Conservation (phyloP, 35 echinoderm and acorn worm genomes). For the Heliocidaris erythrogramma region DNA sequence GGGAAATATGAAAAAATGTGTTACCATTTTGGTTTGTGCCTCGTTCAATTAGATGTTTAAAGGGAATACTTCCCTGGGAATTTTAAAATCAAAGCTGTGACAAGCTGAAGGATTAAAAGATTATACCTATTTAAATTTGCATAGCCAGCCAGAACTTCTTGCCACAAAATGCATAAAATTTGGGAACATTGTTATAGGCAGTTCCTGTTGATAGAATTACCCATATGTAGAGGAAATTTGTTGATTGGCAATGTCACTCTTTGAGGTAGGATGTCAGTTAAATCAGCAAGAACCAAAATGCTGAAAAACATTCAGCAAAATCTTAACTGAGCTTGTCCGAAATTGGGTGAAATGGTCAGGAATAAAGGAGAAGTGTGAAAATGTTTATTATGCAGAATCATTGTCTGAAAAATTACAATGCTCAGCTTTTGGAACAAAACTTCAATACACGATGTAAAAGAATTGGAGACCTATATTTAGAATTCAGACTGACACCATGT, state of each 20-base stretch:
- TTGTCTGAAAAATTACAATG: neutral
- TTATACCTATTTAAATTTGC: neutral
- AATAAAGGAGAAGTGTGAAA: neutral
- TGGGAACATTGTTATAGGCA: neutral
- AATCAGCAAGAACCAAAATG: neutral
- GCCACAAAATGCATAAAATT: neutral
- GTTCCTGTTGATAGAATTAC: neutral
- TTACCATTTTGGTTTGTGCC: neutral
- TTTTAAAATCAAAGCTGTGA: neutral
- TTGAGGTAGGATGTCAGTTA: neutral
- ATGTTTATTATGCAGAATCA: neutral
- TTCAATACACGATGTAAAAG: neutral
- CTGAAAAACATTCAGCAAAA: neutral
- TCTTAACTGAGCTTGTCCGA: neutral
- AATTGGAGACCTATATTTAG: neutral
- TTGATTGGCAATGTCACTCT: neutral
- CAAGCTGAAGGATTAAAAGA: neutral
- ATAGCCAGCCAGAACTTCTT: neutral
- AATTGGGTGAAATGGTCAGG: neutral
- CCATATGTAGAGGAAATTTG: neutral
- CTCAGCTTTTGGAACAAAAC: neutral
- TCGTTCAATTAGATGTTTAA: neutral
- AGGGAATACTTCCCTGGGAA: neutral
- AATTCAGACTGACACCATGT: neutral
- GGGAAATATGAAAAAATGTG: neutral